Conservation (phyloP, 2,888 invertebrate species). For the Rhingia rostrata region DNA sequence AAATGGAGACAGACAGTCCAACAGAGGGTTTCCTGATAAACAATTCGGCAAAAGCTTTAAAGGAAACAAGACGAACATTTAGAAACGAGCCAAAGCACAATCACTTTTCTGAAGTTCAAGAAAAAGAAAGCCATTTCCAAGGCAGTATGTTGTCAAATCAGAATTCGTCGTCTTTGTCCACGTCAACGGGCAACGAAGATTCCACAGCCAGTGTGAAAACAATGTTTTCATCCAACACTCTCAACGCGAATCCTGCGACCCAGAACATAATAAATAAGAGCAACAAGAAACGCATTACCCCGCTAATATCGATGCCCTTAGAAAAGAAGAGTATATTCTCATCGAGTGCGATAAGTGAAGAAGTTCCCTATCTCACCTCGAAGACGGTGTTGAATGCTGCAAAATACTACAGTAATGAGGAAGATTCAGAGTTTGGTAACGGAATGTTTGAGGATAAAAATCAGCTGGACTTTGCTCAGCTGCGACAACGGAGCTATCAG, state of each 20-base stretch:
- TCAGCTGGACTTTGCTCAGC: constrained; percentile 77
- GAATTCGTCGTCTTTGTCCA: constrained; percentile 71
- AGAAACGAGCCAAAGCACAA: constrained; percentile 83
- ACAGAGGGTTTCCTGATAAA: constrained; percentile 3
- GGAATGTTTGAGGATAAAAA: constrained; percentile 75
- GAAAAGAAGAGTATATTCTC: constrained; percentile 77
- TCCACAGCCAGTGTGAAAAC: constrained; percentile 5
- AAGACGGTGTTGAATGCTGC: constrained; percentile 83
- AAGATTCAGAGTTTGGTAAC: constrained; percentile 73
- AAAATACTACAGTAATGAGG: constrained; percentile 64
- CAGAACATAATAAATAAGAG: constrained; percentile 74
- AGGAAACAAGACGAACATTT: constrained; percentile 85
- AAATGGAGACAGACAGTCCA: constrained; percentile 15
- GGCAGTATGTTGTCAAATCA: constrained; percentile 1
- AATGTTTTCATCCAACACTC: constrained; percentile 33
- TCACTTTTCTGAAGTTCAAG: constrained; percentile 32
- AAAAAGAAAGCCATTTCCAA: constrained; percentile 28
- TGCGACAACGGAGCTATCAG: constrained; percentile 74
- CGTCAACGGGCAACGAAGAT: constrained; percentile 61
- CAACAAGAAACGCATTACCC: constrained; percentile 77
- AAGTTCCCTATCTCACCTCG: constrained; percentile 81
- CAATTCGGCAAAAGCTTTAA: constrained; percentile 80
- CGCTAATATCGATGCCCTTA: constrained; percentile 80
- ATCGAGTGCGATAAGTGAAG: constrained; percentile 78
- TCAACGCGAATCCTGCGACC: constrained; percentile 22